Evolutionary conservation across 1,140 invertebrate genomes (phyloP).

Genomic region (Rhopalosiphum maidis): DNA sequence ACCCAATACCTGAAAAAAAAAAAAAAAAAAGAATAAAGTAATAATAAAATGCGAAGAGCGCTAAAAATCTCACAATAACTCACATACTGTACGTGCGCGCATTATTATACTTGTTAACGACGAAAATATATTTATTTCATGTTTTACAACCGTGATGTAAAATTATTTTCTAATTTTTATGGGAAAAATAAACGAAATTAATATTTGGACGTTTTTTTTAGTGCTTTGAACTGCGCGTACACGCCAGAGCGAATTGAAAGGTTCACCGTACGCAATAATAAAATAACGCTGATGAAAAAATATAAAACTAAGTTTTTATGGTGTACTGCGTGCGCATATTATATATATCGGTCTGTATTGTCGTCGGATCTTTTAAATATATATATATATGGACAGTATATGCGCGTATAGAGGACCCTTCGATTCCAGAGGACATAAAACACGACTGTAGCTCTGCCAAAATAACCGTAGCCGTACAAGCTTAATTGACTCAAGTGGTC

Average conservation of each 20-base stretch:
- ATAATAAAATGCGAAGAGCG: background rate
- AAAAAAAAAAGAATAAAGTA: background rate
- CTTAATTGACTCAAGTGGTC: slow-evolving; percentile 58
- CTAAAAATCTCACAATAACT: slow-evolving; percentile 14
- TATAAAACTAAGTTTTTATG: slow-evolving; percentile 41
- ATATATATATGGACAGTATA: background rate
- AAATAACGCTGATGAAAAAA: slow-evolving; percentile 10
- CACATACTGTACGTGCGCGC: background rate
- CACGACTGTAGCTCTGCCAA: slow-evolving; percentile 48
- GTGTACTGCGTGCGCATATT: background rate
- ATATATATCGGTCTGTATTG: slow-evolving; percentile 31
- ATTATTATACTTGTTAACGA: background rate
- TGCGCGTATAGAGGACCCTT: slow-evolving; percentile 39
- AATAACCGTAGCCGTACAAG: slow-evolving; percentile 50
- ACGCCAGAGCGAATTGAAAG: slow-evolving; percentile 3
- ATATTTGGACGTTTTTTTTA: slow-evolving; percentile 36
- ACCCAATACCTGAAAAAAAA: background rate
- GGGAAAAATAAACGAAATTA: slow-evolving; percentile 37
- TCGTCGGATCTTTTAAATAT: slow-evolving; percentile 36
- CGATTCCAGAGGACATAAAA: slow-evolving; percentile 51
- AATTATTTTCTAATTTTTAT: slow-evolving; percentile 41
- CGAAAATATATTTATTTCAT: slow-evolving; percentile 27
- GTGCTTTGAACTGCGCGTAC: background rate
- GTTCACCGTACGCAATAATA: slow-evolving; percentile 40
- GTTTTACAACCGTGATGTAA: slow-evolving; percentile 40